Evolutionary conservation across 2,113 vertebrate genomes (phyloP), one percentile per base, ranked within the genome.

Genomic region (Diphyllodes magnificus): DNA sequence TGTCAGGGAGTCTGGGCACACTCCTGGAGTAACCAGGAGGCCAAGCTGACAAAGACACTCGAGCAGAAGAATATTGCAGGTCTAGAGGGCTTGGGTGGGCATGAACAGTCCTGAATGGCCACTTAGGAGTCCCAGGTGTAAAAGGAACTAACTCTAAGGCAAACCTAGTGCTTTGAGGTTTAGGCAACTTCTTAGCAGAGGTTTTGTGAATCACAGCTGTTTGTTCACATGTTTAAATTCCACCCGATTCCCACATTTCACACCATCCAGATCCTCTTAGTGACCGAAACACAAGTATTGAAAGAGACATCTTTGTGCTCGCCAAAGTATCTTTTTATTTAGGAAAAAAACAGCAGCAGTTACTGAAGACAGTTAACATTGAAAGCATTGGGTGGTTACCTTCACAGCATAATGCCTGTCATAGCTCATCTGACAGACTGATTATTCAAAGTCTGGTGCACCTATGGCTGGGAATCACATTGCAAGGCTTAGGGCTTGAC

Each of bases 271-370:
- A 78, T 51, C 39, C 31, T 61, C 63, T 72, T 72, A 72, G 9
- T 73, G 78, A 80, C 37, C 0, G 0, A 75, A 91, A 88, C 11
- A 12, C 37, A 93, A 82, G 53, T 64, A 95, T 28, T 75, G 64
- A 95, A 49, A 82, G 44, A 93, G 37, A 81, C 72, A 59, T 65
- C 25, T 57, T 95, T 89, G 61, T 79, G 72, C 28, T 84, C 61
- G 84, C 24, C 86, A 91, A 71, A 81, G 24, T 45, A 54, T 25
- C 10, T 53, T 86, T 97, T 96, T 96, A 95, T 97, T 97, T 78
- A 88, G 30, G 13, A 78, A 61, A 85, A 72, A 57, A 24, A 0
- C n/a, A 90, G 20, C 64, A 86, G 56, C 39, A 86, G 44, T 71
- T 73, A 39, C 37, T 0, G 3, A 92, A 44, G n/a, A 81, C 42